phyloP scores from a whole-genome alignment of 2,113 vertebrate species.

The Marcusenius ussheri region DNA sequence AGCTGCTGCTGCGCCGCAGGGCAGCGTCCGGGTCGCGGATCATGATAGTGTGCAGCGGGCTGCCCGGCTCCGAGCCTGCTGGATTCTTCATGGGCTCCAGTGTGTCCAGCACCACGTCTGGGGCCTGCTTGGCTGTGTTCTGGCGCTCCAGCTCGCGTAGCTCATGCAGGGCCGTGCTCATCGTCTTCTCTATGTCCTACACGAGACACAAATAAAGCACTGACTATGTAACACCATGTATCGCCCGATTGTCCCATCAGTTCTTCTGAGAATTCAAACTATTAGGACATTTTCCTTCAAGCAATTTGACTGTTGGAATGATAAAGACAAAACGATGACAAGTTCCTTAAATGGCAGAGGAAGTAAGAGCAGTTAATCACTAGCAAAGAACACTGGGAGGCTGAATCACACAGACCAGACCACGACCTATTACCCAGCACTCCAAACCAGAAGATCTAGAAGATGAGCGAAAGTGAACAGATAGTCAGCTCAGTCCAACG shows the following conservation, averaged over 20 bases:
- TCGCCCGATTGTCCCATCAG: neutral
- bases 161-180: slow-evolving; percentile 91
- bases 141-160: slow-evolving; percentile 90
- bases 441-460: neutral
- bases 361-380: neutral
- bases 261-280: neutral
- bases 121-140: slow-evolving; percentile 91
- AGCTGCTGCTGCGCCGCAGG: slow-evolving; percentile 89
- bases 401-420: neutral
- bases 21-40: slow-evolving; percentile 91
- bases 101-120: slow-evolving; percentile 92
- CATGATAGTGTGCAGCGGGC: slow-evolving; percentile 92
- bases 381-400: neutral
- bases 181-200: slow-evolving; percentile 97
- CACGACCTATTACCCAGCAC: neutral
- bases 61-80: slow-evolving; percentile 79
- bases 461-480: neutral
- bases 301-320: neutral
- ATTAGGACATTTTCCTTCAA: neutral
- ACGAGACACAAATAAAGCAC: neutral
- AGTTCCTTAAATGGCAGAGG: neutral
- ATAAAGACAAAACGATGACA: neutral
- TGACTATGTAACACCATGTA: neutral
- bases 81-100: slow-evolving; percentile 87
- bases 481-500: neutral